phyloP scores from a whole-genome alignment of 2,888 invertebrate species.

The Cephalotes varians region DNA sequence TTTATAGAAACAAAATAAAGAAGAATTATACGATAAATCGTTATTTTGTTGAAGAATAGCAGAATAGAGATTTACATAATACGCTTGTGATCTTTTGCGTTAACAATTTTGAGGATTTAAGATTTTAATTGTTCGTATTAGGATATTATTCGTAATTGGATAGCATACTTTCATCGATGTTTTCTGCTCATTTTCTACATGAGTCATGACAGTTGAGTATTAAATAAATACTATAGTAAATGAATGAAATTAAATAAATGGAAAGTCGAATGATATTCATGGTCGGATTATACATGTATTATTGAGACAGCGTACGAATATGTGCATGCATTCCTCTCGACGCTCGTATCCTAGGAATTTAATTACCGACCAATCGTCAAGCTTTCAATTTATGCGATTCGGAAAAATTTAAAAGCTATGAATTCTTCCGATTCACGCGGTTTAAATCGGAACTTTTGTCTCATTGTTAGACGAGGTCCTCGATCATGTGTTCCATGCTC shows the following conservation, averaged over 20 bases:
- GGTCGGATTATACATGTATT: slow-evolving; percentile 61
- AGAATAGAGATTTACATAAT: slow-evolving; percentile 1
- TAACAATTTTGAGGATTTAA: not conserved
- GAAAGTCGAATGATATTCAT: slow-evolving; percentile 62
- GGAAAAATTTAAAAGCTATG: not conserved
- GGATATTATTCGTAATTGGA: not conserved
- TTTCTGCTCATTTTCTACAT: not conserved
- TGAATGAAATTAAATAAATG: slow-evolving; percentile 61
- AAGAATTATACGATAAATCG: not conserved
- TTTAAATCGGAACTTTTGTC: slow-evolving; percentile 6
- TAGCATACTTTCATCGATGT: not conserved
- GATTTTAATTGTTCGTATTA: not conserved
- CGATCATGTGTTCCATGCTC: not conserved
- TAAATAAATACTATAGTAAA: slow-evolving; percentile 68
- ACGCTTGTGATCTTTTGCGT: not conserved
- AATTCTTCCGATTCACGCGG: not conserved
- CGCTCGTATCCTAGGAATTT: slow-evolving; percentile 18
- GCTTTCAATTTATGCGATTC: not conserved
- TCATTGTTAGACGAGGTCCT: not conserved
- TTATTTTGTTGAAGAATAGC: not conserved
- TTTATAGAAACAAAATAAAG: slow-evolving; percentile 10
- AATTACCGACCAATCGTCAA: slow-evolving; percentile 72
- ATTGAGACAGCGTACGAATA: slow-evolving; percentile 8
- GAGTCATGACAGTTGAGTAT: slow-evolving; percentile 49
- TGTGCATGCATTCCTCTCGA: not conserved